phyloP scores from a whole-genome alignment of 1,140 invertebrate species.

The Metaphire vulgaris region DNA sequence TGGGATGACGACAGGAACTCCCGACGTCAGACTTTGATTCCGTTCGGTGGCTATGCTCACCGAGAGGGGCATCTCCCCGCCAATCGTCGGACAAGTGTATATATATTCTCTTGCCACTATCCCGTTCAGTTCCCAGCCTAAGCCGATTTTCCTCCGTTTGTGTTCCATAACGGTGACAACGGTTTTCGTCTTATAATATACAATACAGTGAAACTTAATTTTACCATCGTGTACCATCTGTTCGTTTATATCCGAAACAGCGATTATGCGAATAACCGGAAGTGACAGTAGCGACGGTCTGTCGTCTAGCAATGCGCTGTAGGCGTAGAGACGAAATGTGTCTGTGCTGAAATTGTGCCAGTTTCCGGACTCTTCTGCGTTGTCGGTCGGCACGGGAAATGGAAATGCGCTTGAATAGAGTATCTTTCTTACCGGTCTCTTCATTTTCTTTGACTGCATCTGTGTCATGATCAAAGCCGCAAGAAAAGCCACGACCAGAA shows the following conservation, averaged over 20 bases:
- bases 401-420: too few relatives aligned
- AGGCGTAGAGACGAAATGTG: not conserved
- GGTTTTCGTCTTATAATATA: too few relatives aligned
- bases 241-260: conserved; percentile 2
- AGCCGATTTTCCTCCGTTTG: too few relatives aligned
- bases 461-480: too few relatives aligned
- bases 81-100: conserved; percentile 1
- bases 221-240: too few relatives aligned
- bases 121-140: conserved; percentile 7
- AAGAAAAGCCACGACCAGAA: too few relatives aligned
- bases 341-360: conserved; percentile 2
- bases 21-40: not conserved
- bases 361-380: conserved; percentile 1
- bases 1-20: conserved; percentile 1
- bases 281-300: not conserved
- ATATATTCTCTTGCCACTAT: conserved; percentile 8
- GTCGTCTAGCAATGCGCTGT: conserved; percentile 17
- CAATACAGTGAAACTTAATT: too few relatives aligned
- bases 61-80: too few relatives aligned
- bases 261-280: conserved; percentile 9
- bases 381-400: too few relatives aligned
- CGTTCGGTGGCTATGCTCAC: not conserved
- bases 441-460: too few relatives aligned
- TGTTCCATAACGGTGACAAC: too few relatives aligned
- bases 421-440: too few relatives aligned